phyloP scores from a whole-genome alignment of 2,113 vertebrate species.

The Ictalurus furcatus region DNA sequence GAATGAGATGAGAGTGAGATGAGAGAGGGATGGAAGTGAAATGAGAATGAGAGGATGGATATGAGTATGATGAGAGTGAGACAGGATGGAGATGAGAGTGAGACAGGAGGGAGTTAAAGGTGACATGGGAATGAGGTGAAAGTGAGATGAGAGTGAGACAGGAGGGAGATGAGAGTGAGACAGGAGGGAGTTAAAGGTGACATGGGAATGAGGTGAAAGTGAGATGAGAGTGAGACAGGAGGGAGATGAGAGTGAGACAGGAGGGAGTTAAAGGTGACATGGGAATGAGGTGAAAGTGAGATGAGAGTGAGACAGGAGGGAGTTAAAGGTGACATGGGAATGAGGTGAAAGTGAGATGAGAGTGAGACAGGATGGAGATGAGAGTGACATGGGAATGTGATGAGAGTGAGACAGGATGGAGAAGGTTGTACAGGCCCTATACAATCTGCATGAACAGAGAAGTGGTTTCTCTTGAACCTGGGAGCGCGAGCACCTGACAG shows the following conservation, averaged over 20 bases:
- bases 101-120: background rate
- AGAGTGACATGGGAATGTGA: background rate
- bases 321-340: conserved; percentile 1
- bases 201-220: background rate
- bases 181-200: background rate
- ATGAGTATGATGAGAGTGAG: background rate
- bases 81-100: conserved; percentile 9
- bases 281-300: background rate
- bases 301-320: conserved; percentile 7
- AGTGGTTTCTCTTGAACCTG: conserved; percentile 69
- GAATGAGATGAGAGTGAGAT: no score
- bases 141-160: background rate
- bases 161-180: conserved; percentile 16
- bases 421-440: conserved; percentile 42
- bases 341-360: background rate
- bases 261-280: background rate
- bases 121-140: background rate
- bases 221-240: background rate
- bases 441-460: conserved; percentile 52
- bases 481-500: conserved; percentile 71
- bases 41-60: background rate
- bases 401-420: background rate
- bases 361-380: background rate
- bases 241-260: conserved; percentile 1
- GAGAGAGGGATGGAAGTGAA: background rate